A percentile compares a stretch with the other conserved stretches of the same genome.
phyloP scores from a whole-genome alignment of 2,797 vertebrate genomes.

The Hoplostethus atlanticus region DNA sequence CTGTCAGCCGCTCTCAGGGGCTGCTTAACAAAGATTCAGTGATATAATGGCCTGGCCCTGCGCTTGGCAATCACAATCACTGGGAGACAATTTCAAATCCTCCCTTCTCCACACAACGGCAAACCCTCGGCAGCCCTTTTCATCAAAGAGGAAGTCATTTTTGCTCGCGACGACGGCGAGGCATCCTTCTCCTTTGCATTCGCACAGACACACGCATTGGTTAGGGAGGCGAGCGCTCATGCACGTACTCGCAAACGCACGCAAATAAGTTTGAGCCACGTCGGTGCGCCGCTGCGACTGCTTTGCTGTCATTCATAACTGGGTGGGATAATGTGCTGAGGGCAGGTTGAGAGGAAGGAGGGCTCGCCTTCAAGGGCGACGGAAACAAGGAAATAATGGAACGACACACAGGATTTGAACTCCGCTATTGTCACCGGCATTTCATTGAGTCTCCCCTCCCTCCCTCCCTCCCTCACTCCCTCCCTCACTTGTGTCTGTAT shows the following conservation, averaged over 20 bases:
- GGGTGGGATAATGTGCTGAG: conserved; percentile 52
- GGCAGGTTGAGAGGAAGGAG: conserved; percentile 37
- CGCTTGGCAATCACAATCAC: conserved; percentile 99
- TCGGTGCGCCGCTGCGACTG: conserved; percentile 38
- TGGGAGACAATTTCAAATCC: conserved; percentile 97
- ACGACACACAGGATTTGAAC: conserved; percentile 78
- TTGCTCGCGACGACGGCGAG: conserved; percentile 90
- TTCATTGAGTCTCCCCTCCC: conserved; percentile 50
- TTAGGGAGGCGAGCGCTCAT: conserved; percentile 19
- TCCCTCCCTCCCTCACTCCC: conserved; percentile 6
- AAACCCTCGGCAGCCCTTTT: conserved; percentile 92
- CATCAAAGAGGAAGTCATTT: conserved; percentile 95
- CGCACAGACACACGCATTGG: conserved; percentile 10
- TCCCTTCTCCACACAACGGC: conserved; percentile 89
- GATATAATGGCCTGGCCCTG: conserved; percentile 97
- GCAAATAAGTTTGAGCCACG: conserved; percentile 44
- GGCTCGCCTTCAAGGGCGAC: conserved; percentile 74
- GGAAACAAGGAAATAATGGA: conserved; percentile 76
- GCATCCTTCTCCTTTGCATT: conserved; percentile 70
- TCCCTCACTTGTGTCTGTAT: conserved; percentile 49
- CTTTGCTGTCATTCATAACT: conserved; percentile 68
- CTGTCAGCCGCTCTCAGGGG: conserved; percentile 99
- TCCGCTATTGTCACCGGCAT: conserved; percentile 64
- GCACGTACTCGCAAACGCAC: conserved; percentile 25
- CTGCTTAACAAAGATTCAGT: conserved; percentile 99